phyloP scores from a whole-genome alignment of 2,888 invertebrate species.

The Sarcophaga caerulescens region DNA sequence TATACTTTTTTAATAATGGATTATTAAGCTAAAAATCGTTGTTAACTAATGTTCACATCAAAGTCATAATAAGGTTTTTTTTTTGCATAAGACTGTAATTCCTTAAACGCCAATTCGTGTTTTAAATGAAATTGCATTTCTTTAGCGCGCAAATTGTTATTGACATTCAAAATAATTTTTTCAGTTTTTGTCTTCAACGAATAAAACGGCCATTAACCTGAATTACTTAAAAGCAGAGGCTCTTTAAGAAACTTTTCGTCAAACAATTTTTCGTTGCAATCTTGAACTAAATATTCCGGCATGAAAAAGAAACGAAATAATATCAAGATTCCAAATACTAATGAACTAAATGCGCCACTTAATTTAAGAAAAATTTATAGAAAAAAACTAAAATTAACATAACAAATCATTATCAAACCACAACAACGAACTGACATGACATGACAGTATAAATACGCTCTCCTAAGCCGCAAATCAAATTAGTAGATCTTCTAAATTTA shows the following conservation, averaged over 20 bases:
- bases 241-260: not conserved
- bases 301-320: not conserved
- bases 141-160: slow-evolving; percentile 32
- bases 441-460: slow-evolving; percentile 50
- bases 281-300: slow-evolving; percentile 36
- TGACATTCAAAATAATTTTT: slow-evolving; percentile 62
- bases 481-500: slow-evolving; percentile 44
- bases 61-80: too few species aligned
- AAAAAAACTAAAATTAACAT: slow-evolving; percentile 51
- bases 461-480: slow-evolving; percentile 30
- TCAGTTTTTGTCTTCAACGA: slow-evolving; percentile 7
- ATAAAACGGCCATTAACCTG: slow-evolving; percentile 41
- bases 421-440: not conserved
- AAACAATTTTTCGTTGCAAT: slow-evolving; percentile 37
- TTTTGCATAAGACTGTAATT: too few species aligned
- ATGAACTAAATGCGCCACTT: slow-evolving; percentile 49
- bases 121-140: not conserved
- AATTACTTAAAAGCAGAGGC: slow-evolving; percentile 2
- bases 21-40: too few species aligned
- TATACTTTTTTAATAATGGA: too few species aligned
- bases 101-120: too few species aligned
- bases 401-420: slow-evolving; percentile 39
- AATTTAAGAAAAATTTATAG: slow-evolving; percentile 20
- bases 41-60: too few species aligned
- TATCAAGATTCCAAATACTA: not conserved